Percentiles rank a stretch among this genome's conserved stretches.
These are phyloP conservation scores for Branchinecta lynchi DNA, from an alignment of 1,140 invertebrate genomes.

Conservation along the genomic window DNA sequence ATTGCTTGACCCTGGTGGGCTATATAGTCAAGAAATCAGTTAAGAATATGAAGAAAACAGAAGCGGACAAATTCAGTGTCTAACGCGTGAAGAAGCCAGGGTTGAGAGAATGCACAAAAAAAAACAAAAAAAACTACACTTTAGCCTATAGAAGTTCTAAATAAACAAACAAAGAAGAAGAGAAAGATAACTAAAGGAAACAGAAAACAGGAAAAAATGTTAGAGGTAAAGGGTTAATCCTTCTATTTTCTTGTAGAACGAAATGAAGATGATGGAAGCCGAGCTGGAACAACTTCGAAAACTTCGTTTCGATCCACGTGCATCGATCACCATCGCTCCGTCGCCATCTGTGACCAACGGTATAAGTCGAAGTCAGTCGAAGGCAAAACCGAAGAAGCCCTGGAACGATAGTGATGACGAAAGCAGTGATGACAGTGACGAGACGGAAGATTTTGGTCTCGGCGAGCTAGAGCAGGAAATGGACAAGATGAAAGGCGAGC, in stretches of 20 bases:
- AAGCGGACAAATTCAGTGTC: too few species aligned
- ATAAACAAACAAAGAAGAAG: too few species aligned
- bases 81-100: too few species aligned
- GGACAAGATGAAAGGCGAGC: slow-evolving; percentile 47
- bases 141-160: too few species aligned
- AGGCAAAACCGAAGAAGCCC: slow-evolving; percentile 21
- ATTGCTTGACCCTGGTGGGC: too few species aligned
- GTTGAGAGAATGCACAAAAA: too few species aligned
- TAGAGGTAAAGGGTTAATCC: neutral
- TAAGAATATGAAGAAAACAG: too few species aligned
- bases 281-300: slow-evolving; percentile 29
- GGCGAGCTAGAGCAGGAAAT: slow-evolving; percentile 31
- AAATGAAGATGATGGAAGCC: slow-evolving; percentile 25
- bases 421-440: slow-evolving; percentile 53
- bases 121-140: too few species aligned
- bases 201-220: neutral
- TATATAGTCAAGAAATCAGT: too few species aligned
- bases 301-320: neutral
- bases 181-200: too few species aligned
- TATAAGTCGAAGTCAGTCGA: slow-evolving; percentile 23
- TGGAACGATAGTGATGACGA: slow-evolving; percentile 51
- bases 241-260: slow-evolving; percentile 21
- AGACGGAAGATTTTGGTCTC: slow-evolving; percentile 33
- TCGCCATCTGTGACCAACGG: slow-evolving; percentile 28
- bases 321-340: slow-evolving; percentile 14